phyloP scores from a whole-genome alignment of 1,140 invertebrate species.

The Drosophila melanica region DNA sequence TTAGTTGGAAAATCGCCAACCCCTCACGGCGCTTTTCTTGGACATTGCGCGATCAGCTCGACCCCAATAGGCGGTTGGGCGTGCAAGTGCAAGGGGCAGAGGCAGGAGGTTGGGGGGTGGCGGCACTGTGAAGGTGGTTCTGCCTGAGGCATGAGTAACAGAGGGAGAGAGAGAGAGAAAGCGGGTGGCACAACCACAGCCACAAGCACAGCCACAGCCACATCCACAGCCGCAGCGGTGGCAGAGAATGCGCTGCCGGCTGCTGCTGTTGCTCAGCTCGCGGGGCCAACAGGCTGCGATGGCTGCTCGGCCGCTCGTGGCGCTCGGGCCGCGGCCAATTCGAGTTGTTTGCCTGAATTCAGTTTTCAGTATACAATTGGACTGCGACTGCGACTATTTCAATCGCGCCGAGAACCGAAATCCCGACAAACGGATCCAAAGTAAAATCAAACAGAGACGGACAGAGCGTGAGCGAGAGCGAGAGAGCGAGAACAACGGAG shows the following conservation, averaged over 20 bases:
- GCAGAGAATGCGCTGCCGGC: conserved; percentile 39
- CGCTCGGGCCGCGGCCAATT: conserved; percentile 66
- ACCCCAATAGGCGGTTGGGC: conserved; percentile 53
- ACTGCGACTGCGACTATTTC: conserved; percentile 74
- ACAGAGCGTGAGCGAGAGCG: not conserved
- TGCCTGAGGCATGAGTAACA: not conserved
- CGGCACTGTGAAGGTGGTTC: not conserved
- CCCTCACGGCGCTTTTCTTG: conserved; percentile 70
- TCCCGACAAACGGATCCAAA: conserved; percentile 57
- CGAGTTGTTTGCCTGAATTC: conserved; percentile 74
- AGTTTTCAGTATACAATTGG: conserved; percentile 80
- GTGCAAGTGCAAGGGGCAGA: not conserved
- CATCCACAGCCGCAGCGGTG: conserved; percentile 1
- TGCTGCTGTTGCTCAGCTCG: conserved; percentile 51
- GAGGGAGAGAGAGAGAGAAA: not conserved
- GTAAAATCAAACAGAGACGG: conserved; percentile 5
- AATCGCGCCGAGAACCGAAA: conserved; percentile 42
- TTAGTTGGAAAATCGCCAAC: conserved; percentile 75
- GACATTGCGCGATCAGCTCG: conserved; percentile 65
- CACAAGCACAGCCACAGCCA: not conserved
- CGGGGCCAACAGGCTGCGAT: conserved; percentile 73
- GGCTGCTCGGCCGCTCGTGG: conserved; percentile 76
- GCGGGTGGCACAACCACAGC: no score
- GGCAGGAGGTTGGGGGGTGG: not conserved
- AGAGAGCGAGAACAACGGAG: not conserved